These are phyloP conservation scores for Bombus consobrinus DNA, from an alignment of 1,140 invertebrate species.

Conservation along the genomic window DNA sequence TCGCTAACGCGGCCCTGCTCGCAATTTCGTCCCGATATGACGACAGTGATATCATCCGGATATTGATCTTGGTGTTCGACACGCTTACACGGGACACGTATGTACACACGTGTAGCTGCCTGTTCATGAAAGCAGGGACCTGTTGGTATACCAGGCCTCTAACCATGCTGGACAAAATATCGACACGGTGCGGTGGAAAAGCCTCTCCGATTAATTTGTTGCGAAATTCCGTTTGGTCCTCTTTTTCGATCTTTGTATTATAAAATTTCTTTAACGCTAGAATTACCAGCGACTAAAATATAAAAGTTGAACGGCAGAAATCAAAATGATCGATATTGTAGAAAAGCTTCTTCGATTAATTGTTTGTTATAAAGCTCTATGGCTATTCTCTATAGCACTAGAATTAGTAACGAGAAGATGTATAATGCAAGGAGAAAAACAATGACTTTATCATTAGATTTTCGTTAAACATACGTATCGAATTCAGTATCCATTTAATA, in stretches of 20 bases:
- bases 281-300: background rate
- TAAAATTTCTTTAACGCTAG: background rate
- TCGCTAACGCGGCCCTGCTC: slow-evolving; percentile 56
- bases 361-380: background rate
- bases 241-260: background rate
- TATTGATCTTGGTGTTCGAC: slow-evolving; percentile 61
- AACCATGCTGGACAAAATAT: background rate
- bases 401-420: too few species aligned
- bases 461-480: too few species aligned
- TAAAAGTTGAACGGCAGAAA: too few species aligned
- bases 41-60: slow-evolving; percentile 61
- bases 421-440: too few species aligned
- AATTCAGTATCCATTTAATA: background rate
- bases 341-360: background rate
- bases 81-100: slow-evolving; percentile 15
- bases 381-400: too few species aligned
- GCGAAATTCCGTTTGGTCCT: background rate
- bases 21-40: slow-evolving; percentile 66
- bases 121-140: slow-evolving; percentile 13
- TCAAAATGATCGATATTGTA: too few species aligned
- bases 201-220: background rate
- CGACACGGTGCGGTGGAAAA: background rate
- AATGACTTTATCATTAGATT: too few species aligned
- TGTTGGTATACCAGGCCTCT: background rate
- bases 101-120: background rate